Evolutionary conservation across 2,113 vertebrate species (phyloP), one percentile per base, ranked within the genome.

Genomic region (Prionailurus bengalensis): DNA sequence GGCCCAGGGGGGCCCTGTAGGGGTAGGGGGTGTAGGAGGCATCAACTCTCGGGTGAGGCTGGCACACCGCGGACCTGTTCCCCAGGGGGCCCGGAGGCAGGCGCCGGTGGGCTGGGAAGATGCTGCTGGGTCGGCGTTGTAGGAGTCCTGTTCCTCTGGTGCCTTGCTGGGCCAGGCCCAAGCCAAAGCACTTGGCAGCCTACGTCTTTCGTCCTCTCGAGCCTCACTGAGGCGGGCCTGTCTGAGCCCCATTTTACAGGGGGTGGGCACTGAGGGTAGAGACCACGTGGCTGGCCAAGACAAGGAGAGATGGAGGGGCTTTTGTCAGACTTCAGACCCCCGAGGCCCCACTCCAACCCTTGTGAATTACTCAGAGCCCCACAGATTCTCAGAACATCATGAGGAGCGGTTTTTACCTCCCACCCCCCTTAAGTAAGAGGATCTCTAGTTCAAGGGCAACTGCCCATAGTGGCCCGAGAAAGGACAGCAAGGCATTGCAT

Each of bases 81-180:
- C 63, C 81, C 51, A 10, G 31, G 4, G 39, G 70, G 11, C 55
- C 68, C 74, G 39, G 83, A 70, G 82, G 78, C 82, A 17, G 65
- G 39, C 3, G 0, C 42, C 16, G 51, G 70, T 23, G 10, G 48
- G 10, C 29, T 17, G 71, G 61, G 92, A 55, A 31, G 70, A 55
- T 0, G 17, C 55, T 48, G 85, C 63, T 66, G 12, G 66, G 21
- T 48, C 36, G 65, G 82, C 61, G 0, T 4, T 9, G 0, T 5
- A 7, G 9, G 25, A 4, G 36, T 21, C 21, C 63, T 1, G 0
- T 27, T 19, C 1, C 1, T 13, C 7, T 3, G 25, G 29, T 23
- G 87, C n/a, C 85, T 15, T 7, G 48, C 83, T 8, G 7, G 31
- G 91, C 93, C 95, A 78, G 82, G 45, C 58, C 82, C 73, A 7